phyloP scores from a whole-genome alignment of 2,888 invertebrate genomes.

The Cynaeus angustus region DNA sequence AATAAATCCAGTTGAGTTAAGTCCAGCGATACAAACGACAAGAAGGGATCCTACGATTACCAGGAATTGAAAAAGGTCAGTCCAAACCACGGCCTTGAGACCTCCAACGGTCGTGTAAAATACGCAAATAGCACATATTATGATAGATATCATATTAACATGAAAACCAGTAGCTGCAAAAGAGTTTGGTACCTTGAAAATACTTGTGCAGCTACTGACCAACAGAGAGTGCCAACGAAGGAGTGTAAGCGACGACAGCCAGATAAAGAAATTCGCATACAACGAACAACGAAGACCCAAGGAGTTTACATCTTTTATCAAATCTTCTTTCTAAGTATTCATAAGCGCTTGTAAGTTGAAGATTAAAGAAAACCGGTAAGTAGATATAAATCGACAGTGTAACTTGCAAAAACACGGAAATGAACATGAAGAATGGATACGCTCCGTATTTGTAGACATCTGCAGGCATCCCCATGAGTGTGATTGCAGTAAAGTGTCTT shows the following conservation, averaged over 20 bases:
- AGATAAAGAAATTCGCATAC: conserved; percentile 75
- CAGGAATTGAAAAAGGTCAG: conserved; percentile 73
- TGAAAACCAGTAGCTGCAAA: conserved; percentile 79
- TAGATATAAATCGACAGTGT: conserved; percentile 69
- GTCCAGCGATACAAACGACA: conserved; percentile 70
- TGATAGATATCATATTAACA: conserved; percentile 77
- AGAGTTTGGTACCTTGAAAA: no score
- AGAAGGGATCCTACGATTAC: conserved; percentile 74
- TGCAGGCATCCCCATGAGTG: conserved; percentile 82
- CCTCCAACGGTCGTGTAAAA: conserved; percentile 82
- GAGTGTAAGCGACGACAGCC: conserved; percentile 81
- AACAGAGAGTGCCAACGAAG: conserved; percentile 80
- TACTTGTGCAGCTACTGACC: no score
- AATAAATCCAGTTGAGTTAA: conserved; percentile 65
- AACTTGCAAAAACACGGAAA: conserved; percentile 68
- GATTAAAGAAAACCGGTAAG: conserved; percentile 80
- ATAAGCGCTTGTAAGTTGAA: conserved; percentile 81
- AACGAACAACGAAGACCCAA: conserved; percentile 77
- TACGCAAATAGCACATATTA: conserved; percentile 81
- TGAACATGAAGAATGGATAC: conserved; percentile 73
- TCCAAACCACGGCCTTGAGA: conserved; percentile 78
- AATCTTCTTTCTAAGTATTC: conserved; percentile 81
- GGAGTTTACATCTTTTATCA: conserved; percentile 75
- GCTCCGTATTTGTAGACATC: conserved; percentile 84
- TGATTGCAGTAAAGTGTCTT: conserved; percentile 84